Evolutionary conservation across 1,140 invertebrate species (phyloP).

Genomic region (Argopecten irradians): DNA sequence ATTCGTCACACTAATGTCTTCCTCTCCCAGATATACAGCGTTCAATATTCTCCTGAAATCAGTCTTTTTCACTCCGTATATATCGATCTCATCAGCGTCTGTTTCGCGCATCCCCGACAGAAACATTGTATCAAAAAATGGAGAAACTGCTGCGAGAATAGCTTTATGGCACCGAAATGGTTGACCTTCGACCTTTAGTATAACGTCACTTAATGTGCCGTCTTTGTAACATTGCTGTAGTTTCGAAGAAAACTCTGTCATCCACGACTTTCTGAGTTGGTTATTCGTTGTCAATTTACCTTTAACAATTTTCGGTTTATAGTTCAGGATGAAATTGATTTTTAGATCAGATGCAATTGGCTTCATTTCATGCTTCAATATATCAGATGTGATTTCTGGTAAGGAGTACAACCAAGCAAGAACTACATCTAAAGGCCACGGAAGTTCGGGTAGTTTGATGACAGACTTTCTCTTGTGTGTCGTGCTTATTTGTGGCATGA

Average conservation of each 20-base stretch:
- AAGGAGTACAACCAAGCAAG: neutral
- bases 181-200: constrained; percentile 49
- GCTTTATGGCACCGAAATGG: constrained; percentile 62
- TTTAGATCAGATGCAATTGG: neutral
- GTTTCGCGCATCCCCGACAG: constrained; percentile 61
- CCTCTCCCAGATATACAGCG: constrained; percentile 56
- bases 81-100: constrained; percentile 40
- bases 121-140: constrained; percentile 71
- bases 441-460: neutral
- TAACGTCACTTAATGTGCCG: constrained; percentile 51
- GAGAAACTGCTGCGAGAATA: constrained; percentile 59
- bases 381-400: neutral
- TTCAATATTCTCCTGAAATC: constrained; percentile 54
- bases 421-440: neutral
- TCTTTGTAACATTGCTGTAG: neutral
- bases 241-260: neutral
- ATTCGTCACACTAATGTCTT: constrained; percentile 70
- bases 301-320: neutral
- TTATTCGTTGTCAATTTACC: neutral
- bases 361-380: neutral
- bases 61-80: constrained; percentile 47
- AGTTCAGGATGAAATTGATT: neutral
- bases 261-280: neutral
- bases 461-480: neutral
- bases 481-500: neutral